Evolutionary conservation across 2,113 vertebrate species (phyloP).

Genomic region (Taxidea taxus): DNA sequence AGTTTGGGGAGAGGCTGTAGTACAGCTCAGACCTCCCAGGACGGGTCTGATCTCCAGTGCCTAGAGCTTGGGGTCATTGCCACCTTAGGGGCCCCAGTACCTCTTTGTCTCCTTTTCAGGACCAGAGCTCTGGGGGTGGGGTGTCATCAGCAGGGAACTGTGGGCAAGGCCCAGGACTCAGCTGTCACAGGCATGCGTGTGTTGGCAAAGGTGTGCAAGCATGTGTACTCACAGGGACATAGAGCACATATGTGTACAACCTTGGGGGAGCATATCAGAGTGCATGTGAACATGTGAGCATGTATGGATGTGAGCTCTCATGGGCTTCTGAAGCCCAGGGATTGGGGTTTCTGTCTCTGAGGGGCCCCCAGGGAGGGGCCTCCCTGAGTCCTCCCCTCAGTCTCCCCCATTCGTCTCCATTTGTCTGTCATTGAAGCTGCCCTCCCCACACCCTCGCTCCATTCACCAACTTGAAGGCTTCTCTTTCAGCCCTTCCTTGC

Average conservation of each 20-base stretch:
- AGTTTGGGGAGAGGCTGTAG: not conserved
- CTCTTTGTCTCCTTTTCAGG: not conserved
- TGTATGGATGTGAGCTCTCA: not conserved
- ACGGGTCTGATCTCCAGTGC: not conserved
- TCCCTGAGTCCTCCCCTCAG: not conserved
- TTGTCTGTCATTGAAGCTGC: not conserved
- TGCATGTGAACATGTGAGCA: not conserved
- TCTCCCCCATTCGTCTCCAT: not conserved
- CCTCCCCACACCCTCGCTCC: not conserved
- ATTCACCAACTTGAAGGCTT: not conserved
- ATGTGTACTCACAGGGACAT: not conserved
- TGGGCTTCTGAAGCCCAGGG: not conserved
- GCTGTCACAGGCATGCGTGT: not conserved
- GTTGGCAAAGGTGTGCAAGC: not conserved
- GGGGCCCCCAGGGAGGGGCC: too few species aligned
- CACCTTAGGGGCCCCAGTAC: not conserved
- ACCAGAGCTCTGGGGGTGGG: conserved; percentile 5
- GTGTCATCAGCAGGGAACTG: not conserved
- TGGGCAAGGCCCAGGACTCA: not conserved
- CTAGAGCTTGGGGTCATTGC: not conserved
- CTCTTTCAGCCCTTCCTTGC: not conserved
- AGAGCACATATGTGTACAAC: not conserved
- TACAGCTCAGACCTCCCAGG: not conserved
- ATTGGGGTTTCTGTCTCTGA: not conserved
- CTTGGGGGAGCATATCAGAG: not conserved